Evolutionary conservation across 2,797 vertebrate species (phyloP), one percentile per base, ranked within the genome.

Genomic region (Mormyrops boulengeri): DNA sequence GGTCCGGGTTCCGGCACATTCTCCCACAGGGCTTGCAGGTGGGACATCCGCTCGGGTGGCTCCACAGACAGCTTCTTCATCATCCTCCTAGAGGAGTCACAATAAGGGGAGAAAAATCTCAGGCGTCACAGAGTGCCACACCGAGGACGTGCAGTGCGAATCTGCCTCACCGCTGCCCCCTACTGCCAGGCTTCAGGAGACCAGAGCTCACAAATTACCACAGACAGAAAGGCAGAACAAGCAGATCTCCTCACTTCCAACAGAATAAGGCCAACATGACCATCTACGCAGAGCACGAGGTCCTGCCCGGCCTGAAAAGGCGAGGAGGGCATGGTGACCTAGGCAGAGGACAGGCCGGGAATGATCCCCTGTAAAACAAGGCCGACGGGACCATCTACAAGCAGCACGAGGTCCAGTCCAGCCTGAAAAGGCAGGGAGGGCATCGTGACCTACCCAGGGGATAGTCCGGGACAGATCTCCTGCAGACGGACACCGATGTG

Each of bases 61-160:
- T 97, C 97, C 95, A 99, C 91, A 89, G 92, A 95, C 92, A 99
- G 91, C 94, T 97, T 99, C 95, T 95, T 99, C 96, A 99, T 96
- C 94, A 97, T 95, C 95, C 96, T 97, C 93, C 98, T 99, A 93
- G 90, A 89, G 88, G 91, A 62, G 26, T 44, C 50, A 30, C 19
- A 0, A 19, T 66, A 73, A 73, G 26, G 34, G 66, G 66, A 73
- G 66, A 38, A 73, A 73, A 0, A 73, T 38, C 30, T 73, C 66
- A 34, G 30, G 30, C 11, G 66, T 69, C 66, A 7, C 66, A 5
- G 4, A 73, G 30, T 2, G 4, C 30, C 66, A 6, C 30, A 4
- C 62, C 0, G 12, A 17, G 12, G 66, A 30, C 66, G 7, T 34
- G 26, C 0, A 30, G 11, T 34, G 66, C 4, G 12, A 34, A 34